Evolutionary conservation across 2,888 invertebrate genomes (phyloP).

Genomic region (Endomychus coccineus): DNA sequence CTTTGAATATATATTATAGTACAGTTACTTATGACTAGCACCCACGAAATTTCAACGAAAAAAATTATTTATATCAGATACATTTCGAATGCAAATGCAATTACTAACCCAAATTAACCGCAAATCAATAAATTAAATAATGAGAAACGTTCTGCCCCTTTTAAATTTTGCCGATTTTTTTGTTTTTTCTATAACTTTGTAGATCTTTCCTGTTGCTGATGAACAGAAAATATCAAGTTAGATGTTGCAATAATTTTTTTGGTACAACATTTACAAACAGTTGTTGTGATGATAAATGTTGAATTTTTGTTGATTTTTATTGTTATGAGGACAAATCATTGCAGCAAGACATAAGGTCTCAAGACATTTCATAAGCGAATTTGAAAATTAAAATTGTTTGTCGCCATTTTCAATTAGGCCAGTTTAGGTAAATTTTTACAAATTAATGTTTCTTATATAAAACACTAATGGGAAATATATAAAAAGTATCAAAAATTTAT

Average conservation of each 20-base stretch:
- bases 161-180: constrained; percentile 40
- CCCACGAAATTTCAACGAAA: constrained; percentile 24
- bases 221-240: constrained; percentile 46
- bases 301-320: constrained; percentile 36
- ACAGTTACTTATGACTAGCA: constrained; percentile 29
- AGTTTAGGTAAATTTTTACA: constrained; percentile 26
- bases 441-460: constrained; percentile 31
- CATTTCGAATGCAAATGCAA: constrained; percentile 15
- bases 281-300: constrained; percentile 26
- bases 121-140: constrained; percentile 13
- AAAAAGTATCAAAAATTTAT: constrained; percentile 41
- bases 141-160: constrained; percentile 36
- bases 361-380: constrained; percentile 42
- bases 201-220: constrained; percentile 29
- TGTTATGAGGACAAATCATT: constrained; percentile 41
- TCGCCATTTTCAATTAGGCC: constrained; percentile 8
- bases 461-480: constrained; percentile 37
- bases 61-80: constrained; percentile 23
- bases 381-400: constrained; percentile 23
- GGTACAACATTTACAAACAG: constrained; percentile 31
- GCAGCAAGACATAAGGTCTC: constrained; percentile 45
- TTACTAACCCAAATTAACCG: constrained; percentile 15
- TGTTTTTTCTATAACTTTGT: constrained; percentile 33
- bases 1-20: no score
- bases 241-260: constrained; percentile 41